These are phyloP conservation scores for Patella depressa DNA, from an alignment of 2,888 invertebrate genomes.

Conservation along the genomic window DNA sequence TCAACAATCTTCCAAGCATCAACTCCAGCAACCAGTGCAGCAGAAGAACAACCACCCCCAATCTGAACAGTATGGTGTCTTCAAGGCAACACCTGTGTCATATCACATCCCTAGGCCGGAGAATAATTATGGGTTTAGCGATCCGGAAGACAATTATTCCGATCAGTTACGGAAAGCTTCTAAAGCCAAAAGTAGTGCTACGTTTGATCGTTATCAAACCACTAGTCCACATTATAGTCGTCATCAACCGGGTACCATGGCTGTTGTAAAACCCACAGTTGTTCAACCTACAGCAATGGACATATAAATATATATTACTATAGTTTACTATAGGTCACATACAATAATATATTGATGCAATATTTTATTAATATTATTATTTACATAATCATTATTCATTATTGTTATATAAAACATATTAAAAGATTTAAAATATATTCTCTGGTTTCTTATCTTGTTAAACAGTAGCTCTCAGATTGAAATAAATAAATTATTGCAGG, in stretches of 20 bases:
- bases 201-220: conserved; percentile 45
- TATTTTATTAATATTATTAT: too few relatives aligned
- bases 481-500: too few relatives aligned
- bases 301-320: background rate
- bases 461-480: too few relatives aligned
- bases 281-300: conserved; percentile 30
- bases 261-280: conserved; percentile 49
- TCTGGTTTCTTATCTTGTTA: too few relatives aligned
- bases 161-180: conserved; percentile 45
- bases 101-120: conserved; percentile 5
- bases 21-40: conserved; percentile 4
- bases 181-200: conserved; percentile 42
- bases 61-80: background rate
- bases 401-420: too few relatives aligned
- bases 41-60: background rate
- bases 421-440: too few relatives aligned
- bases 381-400: too few relatives aligned
- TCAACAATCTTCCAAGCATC: conserved; percentile 15
- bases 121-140: conserved; percentile 28
- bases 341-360: too few relatives aligned
- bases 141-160: conserved; percentile 44
- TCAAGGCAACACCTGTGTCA: conserved; percentile 17
- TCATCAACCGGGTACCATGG: conserved; percentile 38
- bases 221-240: conserved; percentile 36
- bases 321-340: too few relatives aligned